Conservation (phyloP, 2,797 vertebrate species). For the Pipistrellus nathusii region DNA sequence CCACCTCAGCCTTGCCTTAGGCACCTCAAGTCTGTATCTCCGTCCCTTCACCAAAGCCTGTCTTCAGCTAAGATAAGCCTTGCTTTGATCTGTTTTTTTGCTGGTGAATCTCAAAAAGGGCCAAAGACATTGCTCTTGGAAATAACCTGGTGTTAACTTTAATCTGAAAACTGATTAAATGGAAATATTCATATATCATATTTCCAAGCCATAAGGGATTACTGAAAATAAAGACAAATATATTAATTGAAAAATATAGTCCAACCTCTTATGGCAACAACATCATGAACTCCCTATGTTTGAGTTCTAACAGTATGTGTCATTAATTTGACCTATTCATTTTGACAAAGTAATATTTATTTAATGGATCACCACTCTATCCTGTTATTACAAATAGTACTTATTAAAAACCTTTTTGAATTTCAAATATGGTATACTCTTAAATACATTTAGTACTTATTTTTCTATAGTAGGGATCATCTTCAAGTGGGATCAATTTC, state of each 20-base stretch:
- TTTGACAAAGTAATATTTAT: constrained; percentile 51
- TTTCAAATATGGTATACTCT: neutral
- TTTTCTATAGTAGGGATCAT: neutral
- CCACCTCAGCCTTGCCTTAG: too few relatives aligned
- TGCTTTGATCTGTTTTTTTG: constrained; percentile 47
- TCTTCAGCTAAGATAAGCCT: constrained; percentile 1
- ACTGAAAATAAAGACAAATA: too few relatives aligned
- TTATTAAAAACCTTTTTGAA: constrained; percentile 20
- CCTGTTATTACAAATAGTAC: constrained; percentile 45
- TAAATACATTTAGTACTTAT: neutral
- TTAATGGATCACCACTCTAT: constrained; percentile 29
- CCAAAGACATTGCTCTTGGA: constrained; percentile 50
- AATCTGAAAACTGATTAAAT: constrained; percentile 26
- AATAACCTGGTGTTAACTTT: constrained; percentile 45
- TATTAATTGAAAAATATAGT: constrained; percentile 16
- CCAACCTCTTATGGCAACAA: neutral
- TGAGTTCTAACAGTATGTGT: neutral
- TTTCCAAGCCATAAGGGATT: constrained; percentile 11
- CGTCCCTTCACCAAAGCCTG: neutral
- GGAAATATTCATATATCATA: neutral
- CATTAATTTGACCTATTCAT: constrained; percentile 20
- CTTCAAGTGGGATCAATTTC: neutral
- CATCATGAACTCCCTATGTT: neutral
- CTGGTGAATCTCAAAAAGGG: constrained; percentile 10
- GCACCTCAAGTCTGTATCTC: too few relatives aligned